Evolutionary conservation across 2,797 vertebrate species (phyloP), one percentile per base, ranked within the genome.

Genomic region (Spinus pinus): DNA sequence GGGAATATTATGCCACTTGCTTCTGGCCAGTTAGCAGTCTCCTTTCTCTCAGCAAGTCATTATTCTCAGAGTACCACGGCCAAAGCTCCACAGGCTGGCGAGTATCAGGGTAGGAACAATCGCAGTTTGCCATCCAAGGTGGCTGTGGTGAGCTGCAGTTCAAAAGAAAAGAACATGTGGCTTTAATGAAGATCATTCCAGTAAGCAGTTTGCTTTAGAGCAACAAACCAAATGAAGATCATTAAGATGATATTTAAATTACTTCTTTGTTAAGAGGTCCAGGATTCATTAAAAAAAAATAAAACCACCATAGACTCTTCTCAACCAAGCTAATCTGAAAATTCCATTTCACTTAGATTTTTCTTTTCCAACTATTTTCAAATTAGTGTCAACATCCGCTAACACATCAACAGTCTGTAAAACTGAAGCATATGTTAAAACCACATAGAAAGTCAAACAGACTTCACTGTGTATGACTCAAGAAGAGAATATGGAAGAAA

Each of bases 61-160:
- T 88, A 51, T 50, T 94, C 33, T 86, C 56, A 30, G 78, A 33
- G 58, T 5, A 51, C 18, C 50, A 33, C 0, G 3, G 28, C 73
- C 79, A 79, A 89, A 50, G n/a, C 50, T 92, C n/a, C 91, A 27
- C 22, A 58, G 30, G 47, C 2, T 88, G 61, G 71, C 7, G 17
- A 65, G 70, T 57, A 72, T 93, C 94, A 88, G 24, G 96, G 94
- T n/a, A 95, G 69, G 42, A 99, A 99, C 96, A 98, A 96, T 67
- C 91, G 98, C 57, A 99, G 98, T 81, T 97, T 98, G 88, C 99
- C 99, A 74, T 99, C 98, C 97, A 99, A 90, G 78, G 98, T 98
- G 91, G 98, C 98, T 67, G 98, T 99, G 96, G 97, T 92, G 73
- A 99, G 98, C 99, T 99, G 97, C 22, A 94, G 86, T 56, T 74